Evolutionary conservation across 2,888 invertebrate species (phyloP), one percentile per base, ranked within the genome.

Genomic region (Apeira syringaria): DNA sequence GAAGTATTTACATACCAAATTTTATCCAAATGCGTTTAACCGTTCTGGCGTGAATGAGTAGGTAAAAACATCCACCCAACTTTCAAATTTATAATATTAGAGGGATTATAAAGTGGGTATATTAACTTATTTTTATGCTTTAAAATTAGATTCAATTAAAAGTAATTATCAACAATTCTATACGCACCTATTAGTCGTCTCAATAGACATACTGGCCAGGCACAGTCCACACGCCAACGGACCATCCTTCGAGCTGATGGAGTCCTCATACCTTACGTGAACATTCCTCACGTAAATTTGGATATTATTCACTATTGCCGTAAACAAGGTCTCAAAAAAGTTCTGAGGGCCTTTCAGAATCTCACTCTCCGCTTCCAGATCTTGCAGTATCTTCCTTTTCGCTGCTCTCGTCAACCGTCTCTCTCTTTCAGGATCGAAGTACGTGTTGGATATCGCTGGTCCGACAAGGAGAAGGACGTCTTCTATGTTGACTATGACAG

Each of bases 181-280:
- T 2, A 45, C 67, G 80, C 68, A 94, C 94, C 92, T 94, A 66
- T 96, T 96, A 1, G 96, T 96, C 4, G 95, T 95, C 74, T 95
- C 94, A 52, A 96, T 93, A 0, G 94, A 94, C 52, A 96, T 82
- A 56, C 92, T 93, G 64, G 95, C 94, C 43, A 97, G 87, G 73
- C 95, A 96, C 17, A 96, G 66, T 1, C 96, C 96, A 67, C 94
- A 94, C 0, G 95, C 94, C 59, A 95, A 82, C 2, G 94, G 93
- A 7, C 91, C 91, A 47, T 92, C 92, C 26, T 91, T 91, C 30
- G 92, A 93, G 51, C 93, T 92, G 53, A 94, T 90, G 4, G 91
- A 91, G 68, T 96, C 96, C 73, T 96, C 96, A 64, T 96, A 96
- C 50, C 96, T 90, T 43, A 97, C 91, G 76, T 97, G 96, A 29